Base-by-base conservation (phyloP, 2,888 invertebrate genomes). In the Ypsolopha sequella region DNA sequence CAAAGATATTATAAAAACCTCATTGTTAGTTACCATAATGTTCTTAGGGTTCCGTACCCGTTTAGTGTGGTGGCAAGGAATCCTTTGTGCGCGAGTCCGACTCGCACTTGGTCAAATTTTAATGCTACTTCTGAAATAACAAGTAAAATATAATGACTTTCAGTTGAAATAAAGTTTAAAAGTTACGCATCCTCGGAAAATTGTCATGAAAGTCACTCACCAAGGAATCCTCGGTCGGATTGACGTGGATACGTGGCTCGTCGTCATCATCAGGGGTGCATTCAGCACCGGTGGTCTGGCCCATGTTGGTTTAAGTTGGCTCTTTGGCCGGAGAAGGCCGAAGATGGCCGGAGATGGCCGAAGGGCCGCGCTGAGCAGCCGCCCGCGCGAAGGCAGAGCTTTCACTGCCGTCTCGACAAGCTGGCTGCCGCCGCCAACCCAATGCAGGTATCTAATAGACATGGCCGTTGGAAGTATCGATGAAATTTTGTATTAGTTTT, bases 211-310 rank as follows among this genome's bases (percentile, higher is more conserved):
- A 24, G 8, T 45, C 58, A 70, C 88, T 86, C 63, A 89, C 89
- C 81, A 89, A 64, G 52, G 88, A 89, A 55, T 72, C 76, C 58
- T 88, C 87, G 1, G 88, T 81, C 36, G 87, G 84, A 57, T 88
- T 84, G 53, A 77, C 76, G 52, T 76, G 79, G 59, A 87, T 88
- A 65, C 85, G 87, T 50, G 88, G 88, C 60, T 88, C 85, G 53
- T 88, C 87, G 53, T 87, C 80, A 54, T 70, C 80, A 56, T 86
- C 88, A 51, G 84, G 87, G 56, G 86, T 80, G 65, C 85, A 84
- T 66, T 88, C 88, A 61, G 82, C 81, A 67, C 88, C 87, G 66
- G 88, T 64, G 50, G 76, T 76, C 65, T 86, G 86, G 62, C 86
- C 89, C 89, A 89, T 89, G 70, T 70, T 77, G 75, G 66, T 7